Evolutionary conservation across 2,797 vertebrate genomes (phyloP).

Genomic region (Diceros bicornis): DNA sequence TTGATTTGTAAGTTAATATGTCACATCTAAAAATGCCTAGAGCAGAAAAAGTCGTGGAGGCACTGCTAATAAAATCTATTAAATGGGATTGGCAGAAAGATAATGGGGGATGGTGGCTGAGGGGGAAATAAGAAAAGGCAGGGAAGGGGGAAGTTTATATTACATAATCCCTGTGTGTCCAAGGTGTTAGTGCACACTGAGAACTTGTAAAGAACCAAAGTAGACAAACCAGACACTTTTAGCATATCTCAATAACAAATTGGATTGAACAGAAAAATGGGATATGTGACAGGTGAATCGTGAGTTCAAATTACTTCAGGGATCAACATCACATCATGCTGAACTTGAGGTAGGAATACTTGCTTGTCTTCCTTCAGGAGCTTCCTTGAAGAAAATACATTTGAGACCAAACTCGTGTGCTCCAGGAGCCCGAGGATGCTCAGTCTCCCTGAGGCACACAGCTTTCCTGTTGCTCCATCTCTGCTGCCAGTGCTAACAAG

Average conservation of each 20-base stretch:
- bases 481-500: not conserved
- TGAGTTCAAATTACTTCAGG: not conserved
- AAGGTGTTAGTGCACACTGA: rapidly evolving
- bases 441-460: rapidly evolving
- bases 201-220: not conserved
- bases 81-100: constrained; percentile 77
- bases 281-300: not conserved
- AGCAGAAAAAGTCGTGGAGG: constrained; percentile 84
- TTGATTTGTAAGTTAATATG: constrained; percentile 62
- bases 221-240: constrained; percentile 16
- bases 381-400: not conserved
- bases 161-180: constrained; percentile 44
- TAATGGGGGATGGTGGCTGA: constrained; percentile 68
- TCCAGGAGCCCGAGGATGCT: not conserved
- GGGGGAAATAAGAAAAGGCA: constrained; percentile 5
- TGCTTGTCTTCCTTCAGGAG: not conserved
- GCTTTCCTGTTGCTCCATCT: rapidly evolving
- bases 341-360: not conserved
- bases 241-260: not conserved
- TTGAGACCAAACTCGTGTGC: not conserved
- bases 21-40: constrained; percentile 72
- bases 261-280: not conserved
- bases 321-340: no score
- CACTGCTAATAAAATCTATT: constrained; percentile 83
- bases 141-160: constrained; percentile 59